Conservation (phyloP, 2,888 invertebrate genomes). For the Corbicula japonica region DNA sequence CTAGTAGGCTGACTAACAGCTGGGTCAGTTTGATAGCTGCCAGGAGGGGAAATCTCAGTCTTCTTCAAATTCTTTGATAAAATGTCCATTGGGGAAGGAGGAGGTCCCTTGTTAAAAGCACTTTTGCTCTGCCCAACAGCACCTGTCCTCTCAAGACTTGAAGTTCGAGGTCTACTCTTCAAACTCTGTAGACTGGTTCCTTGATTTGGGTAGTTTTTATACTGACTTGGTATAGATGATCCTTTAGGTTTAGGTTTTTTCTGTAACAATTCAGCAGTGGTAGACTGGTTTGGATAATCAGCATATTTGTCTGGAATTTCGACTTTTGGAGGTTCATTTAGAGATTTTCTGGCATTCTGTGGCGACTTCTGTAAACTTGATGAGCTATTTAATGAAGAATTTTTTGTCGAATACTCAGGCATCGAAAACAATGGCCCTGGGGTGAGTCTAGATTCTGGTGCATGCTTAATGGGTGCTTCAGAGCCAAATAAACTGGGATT, state of each 20-base stretch:
- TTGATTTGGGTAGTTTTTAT: constrained; percentile 46
- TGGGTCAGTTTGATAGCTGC: not conserved
- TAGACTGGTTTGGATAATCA: constrained; percentile 43
- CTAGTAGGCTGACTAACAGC: constrained; percentile 17
- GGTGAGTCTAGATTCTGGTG: too few species aligned
- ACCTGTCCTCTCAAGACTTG: not conserved
- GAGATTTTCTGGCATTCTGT: not conserved
- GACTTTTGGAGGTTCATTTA: not conserved
- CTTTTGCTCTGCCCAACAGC: constrained; percentile 11
- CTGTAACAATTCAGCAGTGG: constrained; percentile 1
- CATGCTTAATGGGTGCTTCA: not conserved
- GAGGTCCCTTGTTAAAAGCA: constrained; percentile 45
- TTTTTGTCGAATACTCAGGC: too few species aligned
- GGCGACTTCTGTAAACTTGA: not conserved
- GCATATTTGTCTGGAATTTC: constrained; percentile 49
- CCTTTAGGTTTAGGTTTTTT: not conserved
- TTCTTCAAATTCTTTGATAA: constrained; percentile 44
- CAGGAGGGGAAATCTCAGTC: constrained; percentile 48
- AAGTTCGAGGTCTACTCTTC: constrained; percentile 8
- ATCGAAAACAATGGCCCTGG: too few species aligned
- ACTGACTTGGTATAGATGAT: constrained; percentile 45
- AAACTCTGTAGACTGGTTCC: constrained; percentile 11
- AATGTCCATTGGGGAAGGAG: constrained; percentile 57
- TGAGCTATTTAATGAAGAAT: not conserved
- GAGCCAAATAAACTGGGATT: not conserved